Evolutionary conservation across 2,888 invertebrate genomes (phyloP).

Genomic region (Gibbula magus): DNA sequence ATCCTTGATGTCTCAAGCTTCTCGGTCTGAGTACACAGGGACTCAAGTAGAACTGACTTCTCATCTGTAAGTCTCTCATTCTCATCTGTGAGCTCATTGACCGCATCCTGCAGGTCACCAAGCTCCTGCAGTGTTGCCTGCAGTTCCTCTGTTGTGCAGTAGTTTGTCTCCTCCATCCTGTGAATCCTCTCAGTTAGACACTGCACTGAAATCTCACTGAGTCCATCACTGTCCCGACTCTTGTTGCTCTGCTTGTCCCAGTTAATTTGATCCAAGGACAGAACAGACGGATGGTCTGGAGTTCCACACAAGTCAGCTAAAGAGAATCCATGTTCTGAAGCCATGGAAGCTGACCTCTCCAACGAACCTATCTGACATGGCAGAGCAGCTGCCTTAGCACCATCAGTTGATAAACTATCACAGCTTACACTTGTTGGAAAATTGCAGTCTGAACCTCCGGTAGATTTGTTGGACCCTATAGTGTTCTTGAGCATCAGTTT

Average conservation of each 20-base stretch:
- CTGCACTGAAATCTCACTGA: slow-evolving; percentile 90
- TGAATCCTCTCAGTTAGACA: slow-evolving; percentile 92
- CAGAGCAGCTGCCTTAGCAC: slow-evolving; percentile 38
- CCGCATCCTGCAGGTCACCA: slow-evolving; percentile 90
- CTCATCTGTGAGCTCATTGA: slow-evolving; percentile 90
- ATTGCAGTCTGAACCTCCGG: slow-evolving; percentile 36
- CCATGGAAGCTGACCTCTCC: slow-evolving; percentile 55
- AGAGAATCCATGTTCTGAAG: slow-evolving; percentile 67
- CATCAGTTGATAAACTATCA: slow-evolving; percentile 67
- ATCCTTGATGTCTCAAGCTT: slow-evolving; percentile 90
- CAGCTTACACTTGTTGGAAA: slow-evolving; percentile 60
- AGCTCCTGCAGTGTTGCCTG: slow-evolving; percentile 93
- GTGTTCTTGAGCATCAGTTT: slow-evolving; percentile 72
- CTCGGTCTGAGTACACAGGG: slow-evolving; percentile 92
- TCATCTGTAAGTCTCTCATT: slow-evolving; percentile 90
- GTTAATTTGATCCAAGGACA: slow-evolving; percentile 62
- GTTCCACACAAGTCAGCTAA: slow-evolving; percentile 65
- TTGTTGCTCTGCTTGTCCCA: slow-evolving; percentile 95
- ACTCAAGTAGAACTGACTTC: slow-evolving; percentile 91
- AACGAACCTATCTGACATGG: slow-evolving; percentile 15
- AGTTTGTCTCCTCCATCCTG: slow-evolving; percentile 93
- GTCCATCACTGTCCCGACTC: slow-evolving; percentile 77
- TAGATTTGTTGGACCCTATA: slow-evolving; percentile 30
- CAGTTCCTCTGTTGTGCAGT: slow-evolving; percentile 76
- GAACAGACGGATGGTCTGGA: slow-evolving; percentile 63